Conservation (phyloP, 2,888 invertebrate species). For the Caenorhabditis japonica region DNA sequence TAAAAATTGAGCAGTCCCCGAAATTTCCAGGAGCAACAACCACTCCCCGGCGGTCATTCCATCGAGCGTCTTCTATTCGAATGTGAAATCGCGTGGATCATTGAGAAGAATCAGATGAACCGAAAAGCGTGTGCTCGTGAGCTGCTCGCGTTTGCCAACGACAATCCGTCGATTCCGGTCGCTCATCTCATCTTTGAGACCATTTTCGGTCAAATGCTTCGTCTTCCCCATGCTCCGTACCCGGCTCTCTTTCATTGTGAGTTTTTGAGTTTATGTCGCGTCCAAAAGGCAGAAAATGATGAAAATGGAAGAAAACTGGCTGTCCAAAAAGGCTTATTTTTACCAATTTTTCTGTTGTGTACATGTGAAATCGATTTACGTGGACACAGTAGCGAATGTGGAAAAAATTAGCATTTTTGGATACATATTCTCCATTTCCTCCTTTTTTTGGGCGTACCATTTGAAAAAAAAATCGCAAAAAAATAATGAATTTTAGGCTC, state of each 20-base stretch:
- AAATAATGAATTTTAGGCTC: constrained; percentile 85
- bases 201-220: constrained; percentile 85
- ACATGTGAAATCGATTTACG: no score
- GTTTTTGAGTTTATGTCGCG: no score
- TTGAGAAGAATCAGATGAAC: constrained; percentile 89
- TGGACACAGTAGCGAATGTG: no score
- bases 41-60: constrained; percentile 93
- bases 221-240: constrained; percentile 89
- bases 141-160: constrained; percentile 89
- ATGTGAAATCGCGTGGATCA: constrained; percentile 93
- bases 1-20: no score
- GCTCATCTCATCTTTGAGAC: constrained; percentile 97
- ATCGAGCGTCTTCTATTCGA: constrained; percentile 98
- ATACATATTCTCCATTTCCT: no score
- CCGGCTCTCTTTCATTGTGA: constrained; percentile 58
- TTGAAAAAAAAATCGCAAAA: no score
- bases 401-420: neutral
- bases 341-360: no score
- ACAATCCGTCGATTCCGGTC: constrained; percentile 86
- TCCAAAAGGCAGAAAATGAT: no score
- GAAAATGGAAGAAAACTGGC: no score
- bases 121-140: constrained; percentile 95
- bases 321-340: no score
- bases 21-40: constrained; percentile 77
- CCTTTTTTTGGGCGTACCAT: no score